Percentiles rank a stretch among this genome's conserved stretches.
These are phyloP conservation scores for Oryctes rhinoceros DNA, from an alignment of 1,140 invertebrate species.

Conservation along the genomic window DNA sequence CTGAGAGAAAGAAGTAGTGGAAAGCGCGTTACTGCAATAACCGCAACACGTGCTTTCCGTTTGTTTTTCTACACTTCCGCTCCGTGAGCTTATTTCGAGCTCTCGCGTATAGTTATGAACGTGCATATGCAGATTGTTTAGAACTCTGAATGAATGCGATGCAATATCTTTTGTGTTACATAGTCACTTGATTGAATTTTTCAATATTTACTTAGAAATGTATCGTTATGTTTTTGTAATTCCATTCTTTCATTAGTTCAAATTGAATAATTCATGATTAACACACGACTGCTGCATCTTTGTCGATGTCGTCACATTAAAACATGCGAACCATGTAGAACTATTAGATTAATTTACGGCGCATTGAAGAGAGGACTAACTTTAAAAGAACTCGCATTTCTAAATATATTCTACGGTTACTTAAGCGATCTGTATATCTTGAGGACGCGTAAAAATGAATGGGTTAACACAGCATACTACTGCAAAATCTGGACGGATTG, in stretches of 20 bases:
- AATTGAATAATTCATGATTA: too few species aligned
- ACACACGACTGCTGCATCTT: too few species aligned
- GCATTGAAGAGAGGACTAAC: background rate
- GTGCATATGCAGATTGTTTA: background rate
- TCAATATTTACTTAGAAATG: too few species aligned
- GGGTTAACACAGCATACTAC: background rate
- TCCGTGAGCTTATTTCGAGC: constrained; percentile 31
- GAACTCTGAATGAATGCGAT: too few species aligned
- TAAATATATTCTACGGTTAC: too few species aligned
- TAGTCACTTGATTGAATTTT: too few species aligned
- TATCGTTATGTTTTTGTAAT: too few species aligned
- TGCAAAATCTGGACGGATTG: constrained; percentile 14
- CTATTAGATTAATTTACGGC: background rate
- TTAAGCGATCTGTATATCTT: background rate
- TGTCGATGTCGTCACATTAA: too few species aligned
- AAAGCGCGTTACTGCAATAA: constrained; percentile 28
- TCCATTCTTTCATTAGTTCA: too few species aligned
- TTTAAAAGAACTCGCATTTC: too few species aligned
- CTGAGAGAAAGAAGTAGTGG: background rate
- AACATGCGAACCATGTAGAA: too few species aligned
- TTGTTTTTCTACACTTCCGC: constrained; percentile 32
- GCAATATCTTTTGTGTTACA: too few species aligned
- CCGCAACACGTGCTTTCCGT: constrained; percentile 34
- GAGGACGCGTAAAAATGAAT: constrained; percentile 15
- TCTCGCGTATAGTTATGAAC: background rate